Evolutionary conservation across 2,113 vertebrate species (phyloP).

Genomic region (Rhinolophus ferrumequinum): DNA sequence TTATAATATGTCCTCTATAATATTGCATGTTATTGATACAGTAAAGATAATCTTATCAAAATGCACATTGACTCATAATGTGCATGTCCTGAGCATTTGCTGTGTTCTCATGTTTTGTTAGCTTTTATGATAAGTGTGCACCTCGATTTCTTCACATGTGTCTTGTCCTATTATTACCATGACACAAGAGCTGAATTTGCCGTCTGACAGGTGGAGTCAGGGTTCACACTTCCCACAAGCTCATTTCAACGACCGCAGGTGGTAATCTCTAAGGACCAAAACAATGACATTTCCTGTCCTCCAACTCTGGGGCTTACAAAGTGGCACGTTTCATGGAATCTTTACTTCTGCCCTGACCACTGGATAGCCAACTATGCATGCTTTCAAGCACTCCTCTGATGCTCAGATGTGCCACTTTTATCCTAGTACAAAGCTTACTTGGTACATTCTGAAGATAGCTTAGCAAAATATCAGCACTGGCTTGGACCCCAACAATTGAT

Average conservation of each 20-base stretch:
- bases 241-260: neutral
- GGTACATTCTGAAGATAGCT: neutral
- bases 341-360: neutral
- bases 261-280: neutral
- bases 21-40: slow-evolving; percentile 66
- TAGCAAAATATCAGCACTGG: neutral
- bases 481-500: neutral
- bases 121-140: slow-evolving; percentile 17
- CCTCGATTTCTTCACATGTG: neutral
- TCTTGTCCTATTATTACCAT: neutral
- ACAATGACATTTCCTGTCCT: neutral
- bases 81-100: slow-evolving; percentile 66
- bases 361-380: neutral
- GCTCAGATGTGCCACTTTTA: neutral
- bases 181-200: neutral
- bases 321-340: neutral
- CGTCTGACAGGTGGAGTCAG: neutral
- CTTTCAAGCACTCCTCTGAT: neutral
- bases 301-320: neutral
- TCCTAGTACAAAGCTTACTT: neutral
- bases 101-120: slow-evolving; percentile 39
- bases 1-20: neutral
- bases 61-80: slow-evolving; percentile 65
- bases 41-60: slow-evolving; percentile 31
- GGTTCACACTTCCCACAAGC: neutral